phyloP scores from a whole-genome alignment of 2,888 invertebrate species.

The Tribolium freemani region DNA sequence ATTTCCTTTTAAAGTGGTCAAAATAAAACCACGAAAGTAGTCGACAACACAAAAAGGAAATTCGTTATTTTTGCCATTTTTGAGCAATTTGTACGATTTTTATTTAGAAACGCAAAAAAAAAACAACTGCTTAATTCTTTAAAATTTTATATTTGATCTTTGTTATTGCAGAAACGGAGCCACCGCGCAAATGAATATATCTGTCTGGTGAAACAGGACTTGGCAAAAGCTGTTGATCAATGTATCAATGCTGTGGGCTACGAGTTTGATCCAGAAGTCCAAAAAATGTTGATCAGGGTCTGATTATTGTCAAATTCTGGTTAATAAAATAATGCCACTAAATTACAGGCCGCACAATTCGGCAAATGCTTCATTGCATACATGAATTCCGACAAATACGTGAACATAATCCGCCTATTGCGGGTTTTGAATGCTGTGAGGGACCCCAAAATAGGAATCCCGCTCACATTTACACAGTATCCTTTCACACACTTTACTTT shows the following conservation, averaged over 20 bases:
- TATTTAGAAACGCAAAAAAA: no score
- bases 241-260: constrained; percentile 95
- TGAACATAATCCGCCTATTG: constrained; percentile 87
- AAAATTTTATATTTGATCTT: no score
- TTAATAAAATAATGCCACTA: not conserved
- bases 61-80: no score
- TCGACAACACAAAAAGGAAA: no score
- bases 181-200: constrained; percentile 96
- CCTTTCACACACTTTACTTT: constrained; percentile 68
- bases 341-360: constrained; percentile 87
- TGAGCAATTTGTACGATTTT: no score
- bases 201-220: constrained; percentile 83
- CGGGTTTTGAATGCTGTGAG: constrained; percentile 92
- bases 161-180: constrained; percentile 86
- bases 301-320: constrained; percentile 46
- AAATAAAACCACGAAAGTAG: no score
- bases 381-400: constrained; percentile 83
- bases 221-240: constrained; percentile 87
- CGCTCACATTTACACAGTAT: constrained; percentile 92
- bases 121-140: no score
- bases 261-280: constrained; percentile 88
- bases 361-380: constrained; percentile 92
- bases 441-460: constrained; percentile 88
- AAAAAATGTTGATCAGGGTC: constrained; percentile 90
- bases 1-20: no score